These are phyloP conservation scores for Euclidia mi DNA, from an alignment of 2,888 invertebrate species.

Conservation along the genomic window DNA sequence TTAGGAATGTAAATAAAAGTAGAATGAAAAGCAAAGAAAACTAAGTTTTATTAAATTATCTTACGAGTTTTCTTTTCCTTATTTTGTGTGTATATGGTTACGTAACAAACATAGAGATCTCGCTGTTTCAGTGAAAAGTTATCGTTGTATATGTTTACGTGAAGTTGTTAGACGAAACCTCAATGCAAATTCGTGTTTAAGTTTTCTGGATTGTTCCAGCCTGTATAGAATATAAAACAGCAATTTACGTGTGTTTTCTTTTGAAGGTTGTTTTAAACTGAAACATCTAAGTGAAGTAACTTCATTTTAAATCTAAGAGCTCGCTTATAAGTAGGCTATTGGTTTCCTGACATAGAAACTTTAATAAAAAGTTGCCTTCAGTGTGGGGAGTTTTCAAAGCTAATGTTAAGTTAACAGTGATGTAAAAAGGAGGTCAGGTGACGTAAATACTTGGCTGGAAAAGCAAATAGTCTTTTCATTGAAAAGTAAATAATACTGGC, in stretches of 20 bases:
- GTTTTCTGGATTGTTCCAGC: background rate
- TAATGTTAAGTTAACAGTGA: too few species aligned
- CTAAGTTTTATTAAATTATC: background rate
- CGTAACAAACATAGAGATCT: background rate
- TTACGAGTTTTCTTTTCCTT: constrained; percentile 2
- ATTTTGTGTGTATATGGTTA: background rate
- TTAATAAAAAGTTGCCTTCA: too few species aligned
- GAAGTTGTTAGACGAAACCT: background rate
- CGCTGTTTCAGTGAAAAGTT: constrained; percentile 1
- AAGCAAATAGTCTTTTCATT: too few species aligned
- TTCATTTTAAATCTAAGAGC: too few species aligned
- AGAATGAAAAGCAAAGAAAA: background rate
- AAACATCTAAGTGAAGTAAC: too few species aligned
- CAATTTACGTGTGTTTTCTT: background rate
- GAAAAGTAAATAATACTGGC: too few species aligned
- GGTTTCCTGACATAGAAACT: too few species aligned
- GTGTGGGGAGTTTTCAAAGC: too few species aligned
- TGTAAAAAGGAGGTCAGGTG: too few species aligned
- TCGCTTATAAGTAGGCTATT: too few species aligned
- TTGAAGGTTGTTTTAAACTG: background rate
- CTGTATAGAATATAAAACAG: background rate
- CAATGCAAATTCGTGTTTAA: constrained; percentile 4
- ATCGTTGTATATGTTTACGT: background rate
- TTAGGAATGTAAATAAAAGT: constrained; percentile 6
- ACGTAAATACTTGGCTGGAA: too few species aligned